Percentiles rank a stretch among this genome's conserved stretches.
phyloP scores from a whole-genome alignment of 1,140 invertebrate species.

The Bilobella aurantiaca region DNA sequence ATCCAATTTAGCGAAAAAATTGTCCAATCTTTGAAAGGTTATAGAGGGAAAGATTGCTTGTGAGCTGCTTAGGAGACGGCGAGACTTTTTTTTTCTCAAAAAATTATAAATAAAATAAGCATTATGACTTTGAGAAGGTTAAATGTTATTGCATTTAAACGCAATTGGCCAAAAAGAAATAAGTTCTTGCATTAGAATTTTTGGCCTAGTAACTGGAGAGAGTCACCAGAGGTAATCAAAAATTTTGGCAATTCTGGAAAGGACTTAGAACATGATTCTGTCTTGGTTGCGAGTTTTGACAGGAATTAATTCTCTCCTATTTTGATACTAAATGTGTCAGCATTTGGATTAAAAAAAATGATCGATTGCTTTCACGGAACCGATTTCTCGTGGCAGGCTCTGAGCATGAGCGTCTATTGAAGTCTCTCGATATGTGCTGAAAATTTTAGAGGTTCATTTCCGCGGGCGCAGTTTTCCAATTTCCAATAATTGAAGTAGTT shows the following conservation, averaged over 20 bases:
- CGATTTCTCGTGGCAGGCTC: not conserved
- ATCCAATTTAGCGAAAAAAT: no score
- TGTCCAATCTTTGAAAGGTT: no score
- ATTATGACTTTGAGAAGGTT: no score
- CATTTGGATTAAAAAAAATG: slow-evolving; percentile 36
- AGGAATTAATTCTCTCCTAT: no score
- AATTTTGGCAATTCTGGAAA: slow-evolving; percentile 25
- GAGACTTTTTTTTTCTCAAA: no score
- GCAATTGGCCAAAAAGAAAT: no score
- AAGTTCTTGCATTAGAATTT: slow-evolving; percentile 32
- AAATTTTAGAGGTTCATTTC: slow-evolving; percentile 39
- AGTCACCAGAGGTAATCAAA: slow-evolving; percentile 30
- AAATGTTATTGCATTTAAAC: no score
- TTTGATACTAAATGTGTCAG: slow-evolving; percentile 25
- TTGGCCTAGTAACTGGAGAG: slow-evolving; percentile 17
- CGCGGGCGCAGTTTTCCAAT: slow-evolving; percentile 37
- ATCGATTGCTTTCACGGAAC: slow-evolving; percentile 36
- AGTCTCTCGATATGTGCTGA: not conserved
- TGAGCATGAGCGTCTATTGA: no score
- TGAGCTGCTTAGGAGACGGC: no score
- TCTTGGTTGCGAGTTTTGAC: not conserved
- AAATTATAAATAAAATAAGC: no score
- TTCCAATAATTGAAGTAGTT: slow-evolving; percentile 35
- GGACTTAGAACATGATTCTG: slow-evolving; percentile 20
- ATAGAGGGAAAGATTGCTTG: no score